These are phyloP conservation scores for Pseudomyrmex cubaensis DNA, from an alignment of 1,140 invertebrate genomes.

Conservation along the genomic window DNA sequence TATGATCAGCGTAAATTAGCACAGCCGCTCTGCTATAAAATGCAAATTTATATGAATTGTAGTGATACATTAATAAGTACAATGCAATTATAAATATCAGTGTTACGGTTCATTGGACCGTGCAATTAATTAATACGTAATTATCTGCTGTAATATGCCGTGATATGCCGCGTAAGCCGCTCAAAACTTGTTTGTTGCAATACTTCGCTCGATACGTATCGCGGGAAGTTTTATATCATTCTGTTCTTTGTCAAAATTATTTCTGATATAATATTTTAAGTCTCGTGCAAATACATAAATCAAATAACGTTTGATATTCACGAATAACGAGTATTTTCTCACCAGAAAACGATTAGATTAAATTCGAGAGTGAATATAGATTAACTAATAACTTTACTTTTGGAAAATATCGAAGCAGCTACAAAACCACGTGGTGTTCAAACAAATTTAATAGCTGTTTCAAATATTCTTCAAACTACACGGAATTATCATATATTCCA, in stretches of 20 bases:
- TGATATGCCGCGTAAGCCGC: constrained; percentile 9
- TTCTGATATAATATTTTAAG: not conserved
- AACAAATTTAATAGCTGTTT: constrained; percentile 12
- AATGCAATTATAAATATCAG: constrained; percentile 37
- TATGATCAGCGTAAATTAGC: not conserved
- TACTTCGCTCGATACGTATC: not conserved
- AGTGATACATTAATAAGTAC: constrained; percentile 55
- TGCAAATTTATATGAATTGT: constrained; percentile 41
- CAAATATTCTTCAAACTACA: not conserved
- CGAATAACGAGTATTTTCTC: not conserved
- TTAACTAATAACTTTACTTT: not conserved
- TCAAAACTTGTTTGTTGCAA: constrained; percentile 17
- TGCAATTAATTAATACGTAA: constrained; percentile 48
- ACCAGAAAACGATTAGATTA: not conserved
- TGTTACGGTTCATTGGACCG: constrained; percentile 2
- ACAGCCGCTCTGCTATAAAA: constrained; percentile 11
- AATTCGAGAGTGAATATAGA: not conserved
- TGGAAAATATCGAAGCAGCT: not conserved
- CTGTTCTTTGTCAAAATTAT: not conserved
- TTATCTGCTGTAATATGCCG: constrained; percentile 19
- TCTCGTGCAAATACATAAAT: not conserved
- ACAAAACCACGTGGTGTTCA: not conserved
- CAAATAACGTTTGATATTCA: not conserved
- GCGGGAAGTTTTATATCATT: not conserved
- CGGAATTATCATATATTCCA: constrained; percentile 16